Percentiles rank a stretch among this genome's conserved stretches.
Conservation (phyloP, 1,140 invertebrate genomes). For the Pseudobourletiella spinata region DNA sequence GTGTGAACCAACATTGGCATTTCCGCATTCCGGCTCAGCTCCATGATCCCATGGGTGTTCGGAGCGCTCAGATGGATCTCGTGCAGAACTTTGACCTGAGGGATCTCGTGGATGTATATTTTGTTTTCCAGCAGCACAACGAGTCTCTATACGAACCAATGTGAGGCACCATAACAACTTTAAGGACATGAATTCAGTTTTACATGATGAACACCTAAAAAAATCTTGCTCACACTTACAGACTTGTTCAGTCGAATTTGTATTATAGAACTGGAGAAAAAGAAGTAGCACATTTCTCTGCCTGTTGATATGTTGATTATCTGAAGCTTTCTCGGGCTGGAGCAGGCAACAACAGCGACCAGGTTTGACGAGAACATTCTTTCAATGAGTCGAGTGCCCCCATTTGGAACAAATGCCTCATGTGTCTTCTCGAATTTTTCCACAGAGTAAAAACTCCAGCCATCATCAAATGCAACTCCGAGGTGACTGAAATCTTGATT, state of each 20-base stretch:
- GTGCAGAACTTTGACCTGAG: slow-evolving; percentile 96
- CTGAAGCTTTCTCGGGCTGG: neutral
- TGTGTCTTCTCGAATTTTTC: neutral
- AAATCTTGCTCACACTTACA: too few relatives aligned
- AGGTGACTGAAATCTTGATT: neutral
- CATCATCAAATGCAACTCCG: neutral
- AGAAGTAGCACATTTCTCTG: slow-evolving; percentile 96
- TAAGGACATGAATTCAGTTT: slow-evolving; percentile 20
- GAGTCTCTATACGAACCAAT: slow-evolving; percentile 66
- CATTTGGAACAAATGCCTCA: neutral
- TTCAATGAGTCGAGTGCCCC: neutral
- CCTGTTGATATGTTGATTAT: neutral
- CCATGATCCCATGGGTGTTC: neutral
- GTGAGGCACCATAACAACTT: too few relatives aligned
- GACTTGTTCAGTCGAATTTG: slow-evolving; percentile 90
- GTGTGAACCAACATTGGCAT: neutral
- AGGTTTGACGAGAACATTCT: neutral
- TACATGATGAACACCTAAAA: too few relatives aligned
- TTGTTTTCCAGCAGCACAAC: slow-evolving; percentile 96
- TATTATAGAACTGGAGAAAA: slow-evolving; percentile 92
- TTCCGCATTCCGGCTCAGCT: neutral
- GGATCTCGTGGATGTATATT: slow-evolving; percentile 95
- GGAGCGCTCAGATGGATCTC: slow-evolving; percentile 47
- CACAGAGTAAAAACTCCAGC: neutral
- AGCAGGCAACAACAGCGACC: neutral